Percentiles rank a stretch among this genome's conserved stretches.
Conservation (phyloP, 2,797 vertebrate species). For the Cryptoblepharus egeriae region DNA sequence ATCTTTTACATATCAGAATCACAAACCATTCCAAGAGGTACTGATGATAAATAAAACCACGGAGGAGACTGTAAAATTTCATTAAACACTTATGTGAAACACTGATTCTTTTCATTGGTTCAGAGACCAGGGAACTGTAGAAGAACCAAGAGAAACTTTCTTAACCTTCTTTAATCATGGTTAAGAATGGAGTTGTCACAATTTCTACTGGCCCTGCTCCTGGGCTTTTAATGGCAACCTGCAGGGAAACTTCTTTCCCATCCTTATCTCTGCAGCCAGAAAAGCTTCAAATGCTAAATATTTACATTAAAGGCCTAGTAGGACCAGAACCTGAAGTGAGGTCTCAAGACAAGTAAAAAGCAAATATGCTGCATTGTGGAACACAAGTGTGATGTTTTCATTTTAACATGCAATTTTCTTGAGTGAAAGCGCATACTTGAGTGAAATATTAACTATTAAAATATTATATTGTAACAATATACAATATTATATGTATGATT, state of each 20-base stretch:
- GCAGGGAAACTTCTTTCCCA: neutral
- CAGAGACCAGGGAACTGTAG: neutral
- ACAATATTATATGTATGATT: no score
- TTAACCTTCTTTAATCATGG: neutral
- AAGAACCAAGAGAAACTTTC: neutral
- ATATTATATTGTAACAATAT: no score
- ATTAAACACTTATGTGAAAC: neutral
- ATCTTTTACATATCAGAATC: conserved; percentile 3
- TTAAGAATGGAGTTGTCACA: neutral
- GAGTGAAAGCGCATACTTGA: neutral
- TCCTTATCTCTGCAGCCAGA: neutral
- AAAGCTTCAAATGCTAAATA: neutral
- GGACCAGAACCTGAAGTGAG: neutral
- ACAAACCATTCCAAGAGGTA: conserved; percentile 1
- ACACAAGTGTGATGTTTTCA: neutral
- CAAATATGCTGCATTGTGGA: neutral
- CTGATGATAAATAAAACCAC: neutral
- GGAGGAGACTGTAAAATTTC: neutral
- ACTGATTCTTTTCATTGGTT: neutral
- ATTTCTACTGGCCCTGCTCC: neutral
- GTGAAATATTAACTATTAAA: no score
- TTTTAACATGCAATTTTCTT: neutral
- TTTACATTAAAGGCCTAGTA: neutral
- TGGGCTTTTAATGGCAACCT: neutral
- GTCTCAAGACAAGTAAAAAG: no score